phyloP scores from a whole-genome alignment of 1,140 invertebrate genomes.

The Bathynomus jamesi region DNA sequence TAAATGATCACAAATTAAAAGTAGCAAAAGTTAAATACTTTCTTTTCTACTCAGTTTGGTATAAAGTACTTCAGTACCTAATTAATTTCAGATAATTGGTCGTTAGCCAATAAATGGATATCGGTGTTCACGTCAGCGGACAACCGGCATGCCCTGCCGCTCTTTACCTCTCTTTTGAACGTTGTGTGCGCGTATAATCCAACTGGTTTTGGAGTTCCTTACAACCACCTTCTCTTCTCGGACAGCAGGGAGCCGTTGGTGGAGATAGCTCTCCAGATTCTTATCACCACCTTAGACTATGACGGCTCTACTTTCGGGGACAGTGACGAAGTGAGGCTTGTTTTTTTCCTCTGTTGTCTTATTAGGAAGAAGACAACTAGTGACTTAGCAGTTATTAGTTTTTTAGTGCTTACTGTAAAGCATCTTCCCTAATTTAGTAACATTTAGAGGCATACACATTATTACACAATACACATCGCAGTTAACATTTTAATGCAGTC shows the following conservation, averaged over 20 bases:
- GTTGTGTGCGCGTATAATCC: constrained; percentile 96
- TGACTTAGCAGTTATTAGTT: too few relatives aligned
- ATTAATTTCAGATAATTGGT: constrained; percentile 5
- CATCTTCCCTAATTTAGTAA: too few relatives aligned
- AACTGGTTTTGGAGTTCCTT: constrained; percentile 90
- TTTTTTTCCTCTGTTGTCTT: neutral
- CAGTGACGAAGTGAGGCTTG: constrained; percentile 45
- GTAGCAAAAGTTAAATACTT: too few relatives aligned
- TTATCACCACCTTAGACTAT: constrained; percentile 93
- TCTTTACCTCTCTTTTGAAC: constrained; percentile 97
- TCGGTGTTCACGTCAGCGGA: constrained; percentile 49
- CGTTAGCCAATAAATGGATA: constrained; percentile 47
- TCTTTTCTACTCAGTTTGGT: too few relatives aligned
- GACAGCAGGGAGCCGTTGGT: constrained; percentile 91
- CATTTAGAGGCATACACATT: too few relatives aligned
- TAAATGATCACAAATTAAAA: too few relatives aligned
- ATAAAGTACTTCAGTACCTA: too few relatives aligned
- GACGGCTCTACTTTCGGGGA: constrained; percentile 46
- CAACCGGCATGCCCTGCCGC: constrained; percentile 79
- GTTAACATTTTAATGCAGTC: too few relatives aligned
- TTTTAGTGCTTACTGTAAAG: too few relatives aligned
- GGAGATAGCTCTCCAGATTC: constrained; percentile 87
- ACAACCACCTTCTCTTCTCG: constrained; percentile 94
- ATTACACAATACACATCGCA: too few relatives aligned
- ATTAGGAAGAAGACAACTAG: too few relatives aligned